Base-by-base conservation (phyloP, 1,140 invertebrate species). In the Drosophila pseudoananassae region DNA sequence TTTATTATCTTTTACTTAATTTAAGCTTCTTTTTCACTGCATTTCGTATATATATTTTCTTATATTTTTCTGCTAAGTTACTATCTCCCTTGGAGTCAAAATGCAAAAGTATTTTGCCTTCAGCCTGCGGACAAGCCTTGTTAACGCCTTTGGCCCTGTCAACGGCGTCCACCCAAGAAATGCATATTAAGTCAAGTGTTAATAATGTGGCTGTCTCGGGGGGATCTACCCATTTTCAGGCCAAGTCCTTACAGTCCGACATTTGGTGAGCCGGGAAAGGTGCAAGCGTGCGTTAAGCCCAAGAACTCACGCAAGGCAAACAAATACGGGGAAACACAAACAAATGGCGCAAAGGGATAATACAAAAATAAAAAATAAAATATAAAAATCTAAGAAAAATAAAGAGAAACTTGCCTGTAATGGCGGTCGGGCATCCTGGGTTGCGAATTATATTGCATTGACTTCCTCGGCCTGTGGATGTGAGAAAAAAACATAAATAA, bases 121-220 rank as follows among this genome's bases (percentile, higher is more conserved):
- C 61, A 56, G 49, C 45, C 74, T 49, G 38, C 31, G 55, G 36
- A 36, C 54, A 74, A 71, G 65, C 75, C 78, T 87, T 87, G 83
- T 88, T 87, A 88, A 56, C 81, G 70, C 82, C 82, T 75, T 59
- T 78, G 69, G 46, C 60, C 59, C 71, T 63, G 78, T 78, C 71
- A 75, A 85, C 81, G 66, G 63, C 59, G 77, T 85, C 73, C 64
- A 76, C 68, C 72, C 75, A 91, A 91, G 84, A 91, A 91, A 91
- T 90, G 89, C 90, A 91, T 91, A 91, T 91, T 91, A 71, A 91
- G 89, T 91, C 89, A 70, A 91, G 89, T 91, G 89, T 91, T 91
- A 91, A 91, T 91, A 91, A 91, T 90, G 76, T 63, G 85, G 79
- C 71, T 79, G 76, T 78, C 84, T 76, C 61, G 31, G 45, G 64